Percentiles rank a stretch among this genome's conserved stretches.
Evolutionary conservation across 1,140 invertebrate genomes (phyloP).

Genomic region (Drosophila melanica): DNA sequence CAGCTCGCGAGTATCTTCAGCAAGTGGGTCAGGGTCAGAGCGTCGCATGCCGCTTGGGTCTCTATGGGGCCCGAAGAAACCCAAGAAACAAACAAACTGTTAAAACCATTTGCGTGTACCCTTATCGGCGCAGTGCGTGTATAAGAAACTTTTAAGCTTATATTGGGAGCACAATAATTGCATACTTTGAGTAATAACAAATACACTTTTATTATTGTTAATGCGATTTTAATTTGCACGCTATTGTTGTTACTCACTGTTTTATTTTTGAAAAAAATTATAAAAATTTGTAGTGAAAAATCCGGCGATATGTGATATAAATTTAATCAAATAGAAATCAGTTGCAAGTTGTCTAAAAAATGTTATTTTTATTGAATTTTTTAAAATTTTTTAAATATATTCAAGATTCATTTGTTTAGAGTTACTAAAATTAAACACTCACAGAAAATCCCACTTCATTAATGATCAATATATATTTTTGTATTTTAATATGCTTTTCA

Average conservation of each 20-base stretch:
- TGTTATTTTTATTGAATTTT: too few species aligned
- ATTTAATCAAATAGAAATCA: neutral
- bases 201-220: constrained; percentile 58
- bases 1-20: constrained; percentile 60
- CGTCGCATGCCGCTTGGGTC: constrained; percentile 60
- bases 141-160: constrained; percentile 25
- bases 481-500: too few species aligned
- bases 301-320: too few species aligned
- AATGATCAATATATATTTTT: too few species aligned
- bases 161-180: constrained; percentile 52
- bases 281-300: neutral
- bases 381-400: too few species aligned
- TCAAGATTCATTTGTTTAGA: too few species aligned
- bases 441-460: too few species aligned
- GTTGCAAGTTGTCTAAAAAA: neutral
- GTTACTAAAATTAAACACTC: too few species aligned
- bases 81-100: constrained; percentile 12
- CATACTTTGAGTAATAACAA: constrained; percentile 62
- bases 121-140: constrained; percentile 51
- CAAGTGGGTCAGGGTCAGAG: constrained; percentile 77
- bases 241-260: constrained; percentile 35
- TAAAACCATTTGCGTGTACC: constrained; percentile 48
- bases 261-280: neutral
- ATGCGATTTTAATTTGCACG: constrained; percentile 62
- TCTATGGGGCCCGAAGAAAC: constrained; percentile 33